Evolutionary conservation across 2,888 invertebrate genomes (phyloP).

Genomic region (Archips xylosteana): DNA sequence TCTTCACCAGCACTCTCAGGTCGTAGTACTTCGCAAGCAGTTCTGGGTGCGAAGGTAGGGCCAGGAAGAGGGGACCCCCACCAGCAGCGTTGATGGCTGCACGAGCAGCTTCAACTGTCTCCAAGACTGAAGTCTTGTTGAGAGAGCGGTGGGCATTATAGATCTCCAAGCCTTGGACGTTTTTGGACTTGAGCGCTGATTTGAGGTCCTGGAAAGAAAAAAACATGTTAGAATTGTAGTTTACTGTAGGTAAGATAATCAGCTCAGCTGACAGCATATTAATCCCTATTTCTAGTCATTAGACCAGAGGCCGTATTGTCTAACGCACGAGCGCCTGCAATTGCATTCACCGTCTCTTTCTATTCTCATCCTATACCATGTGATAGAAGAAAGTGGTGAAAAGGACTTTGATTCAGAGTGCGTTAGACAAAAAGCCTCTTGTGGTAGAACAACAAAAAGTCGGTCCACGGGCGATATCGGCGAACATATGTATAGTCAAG

Average conservation of each 20-base stretch:
- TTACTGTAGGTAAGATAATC: not conserved
- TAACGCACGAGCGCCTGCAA: too few relatives aligned
- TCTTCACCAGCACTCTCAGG: slow-evolving; percentile 87
- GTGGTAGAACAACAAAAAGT: too few relatives aligned
- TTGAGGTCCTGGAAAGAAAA: slow-evolving; percentile 78
- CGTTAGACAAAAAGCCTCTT: too few relatives aligned
- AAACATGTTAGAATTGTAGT: slow-evolving; percentile 1
- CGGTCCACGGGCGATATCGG: too few relatives aligned
- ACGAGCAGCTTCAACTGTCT: slow-evolving; percentile 75
- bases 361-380: too few relatives aligned
- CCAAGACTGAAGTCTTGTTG: slow-evolving; percentile 79
- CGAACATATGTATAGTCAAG: too few relatives aligned
- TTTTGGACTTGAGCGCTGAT: slow-evolving; percentile 82
- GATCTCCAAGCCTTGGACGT: slow-evolving; percentile 86
- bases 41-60: slow-evolving; percentile 88
- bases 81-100: slow-evolving; percentile 77
- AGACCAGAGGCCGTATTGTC: too few relatives aligned
- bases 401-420: too few relatives aligned
- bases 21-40: slow-evolving; percentile 90
- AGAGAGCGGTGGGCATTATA: slow-evolving; percentile 82
- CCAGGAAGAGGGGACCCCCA: slow-evolving; percentile 84
- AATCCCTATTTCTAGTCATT: too few relatives aligned
- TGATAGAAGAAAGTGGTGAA: too few relatives aligned
- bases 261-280: too few relatives aligned
- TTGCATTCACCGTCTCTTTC: too few relatives aligned